Conservation (phyloP, 1,140 invertebrate species). For the Neocloeon triangulifer region DNA sequence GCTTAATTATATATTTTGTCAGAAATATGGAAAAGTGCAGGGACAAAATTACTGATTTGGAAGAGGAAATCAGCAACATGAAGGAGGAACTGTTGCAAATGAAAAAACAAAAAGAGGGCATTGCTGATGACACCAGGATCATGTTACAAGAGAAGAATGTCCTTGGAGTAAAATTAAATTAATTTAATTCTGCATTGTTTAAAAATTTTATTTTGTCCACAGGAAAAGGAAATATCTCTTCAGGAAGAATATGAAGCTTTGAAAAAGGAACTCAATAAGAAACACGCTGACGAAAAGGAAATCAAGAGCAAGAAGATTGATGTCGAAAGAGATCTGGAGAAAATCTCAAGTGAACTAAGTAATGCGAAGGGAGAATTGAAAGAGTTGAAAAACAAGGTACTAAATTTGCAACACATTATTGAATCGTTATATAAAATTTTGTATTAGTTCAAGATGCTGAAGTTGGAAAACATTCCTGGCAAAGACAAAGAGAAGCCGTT, state of each 20-base stretch:
- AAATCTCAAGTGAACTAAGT: slow-evolving; percentile 34
- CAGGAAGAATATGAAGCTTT: slow-evolving; percentile 21
- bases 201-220: slow-evolving; percentile 10
- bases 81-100: slow-evolving; percentile 34
- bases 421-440: slow-evolving; percentile 3
- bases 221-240: slow-evolving; percentile 6
- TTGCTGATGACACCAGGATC: too few species aligned
- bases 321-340: slow-evolving; percentile 48
- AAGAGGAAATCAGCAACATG: slow-evolving; percentile 38
- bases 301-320: slow-evolving; percentile 45
- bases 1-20: too few species aligned
- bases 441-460: slow-evolving; percentile 8
- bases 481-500: slow-evolving; percentile 10
- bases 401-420: too few species aligned
- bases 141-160: too few species aligned
- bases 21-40: slow-evolving; percentile 51
- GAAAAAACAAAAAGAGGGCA: slow-evolving; percentile 27
- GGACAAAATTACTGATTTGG: slow-evolving; percentile 42
- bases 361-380: slow-evolving; percentile 27
- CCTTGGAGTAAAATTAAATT: too few species aligned
- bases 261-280: slow-evolving; percentile 24
- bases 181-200: too few species aligned
- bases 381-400: too few species aligned
- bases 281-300: slow-evolving; percentile 35
- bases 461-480: slow-evolving; percentile 5